Evolutionary conservation across 2,113 vertebrate genomes (phyloP), one percentile per base, ranked within the genome.

Genomic region (Oncorhynchus masou): DNA sequence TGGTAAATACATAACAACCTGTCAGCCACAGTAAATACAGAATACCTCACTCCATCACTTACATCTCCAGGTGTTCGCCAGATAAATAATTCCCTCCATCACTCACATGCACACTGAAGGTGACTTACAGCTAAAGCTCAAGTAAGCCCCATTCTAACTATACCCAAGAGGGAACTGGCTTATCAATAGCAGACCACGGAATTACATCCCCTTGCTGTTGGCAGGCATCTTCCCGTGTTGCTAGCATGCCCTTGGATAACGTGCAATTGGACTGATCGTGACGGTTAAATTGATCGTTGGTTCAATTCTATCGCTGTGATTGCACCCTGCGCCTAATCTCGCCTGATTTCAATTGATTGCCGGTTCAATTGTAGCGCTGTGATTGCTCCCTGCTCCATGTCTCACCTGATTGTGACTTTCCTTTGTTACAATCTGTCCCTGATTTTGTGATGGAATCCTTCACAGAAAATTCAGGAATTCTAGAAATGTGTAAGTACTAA

Each of bases 21-120:
- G 67, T 34, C 19, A 29, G 48, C 49, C 7, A 39, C 70, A 39
- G 75, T 70, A 70, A 64, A 48, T 70, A 71, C 74, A 45, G 24
- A 45, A 71, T 77, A 70, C 57, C 45, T 77, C 57, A 48, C 68
- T 59, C 31, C 68, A 70, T 39, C 57, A 57, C 25, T 48, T 45
- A 70, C 59, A 48, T 29, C 60, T 64, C 75, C 34, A 66, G 24
- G n/a, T 29, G 77, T 60, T 68, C 29, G 13, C 20, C 39, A 31
- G 29, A 70, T 64, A 68, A 19, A 75, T 60, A 34, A 51, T 77
- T 16, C 68, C 60, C 59, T 45, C 54, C 60, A 79, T 79, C 54
- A 22, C 11, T 57, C 74, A 31, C 15, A 8, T 3, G 15, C 49
- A 12, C 24, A 1, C 5, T 67, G 34, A 19, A 66, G 13, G 75